phyloP scores from a whole-genome alignment of 2,797 vertebrate species.

The Hipposideros larvatus region DNA sequence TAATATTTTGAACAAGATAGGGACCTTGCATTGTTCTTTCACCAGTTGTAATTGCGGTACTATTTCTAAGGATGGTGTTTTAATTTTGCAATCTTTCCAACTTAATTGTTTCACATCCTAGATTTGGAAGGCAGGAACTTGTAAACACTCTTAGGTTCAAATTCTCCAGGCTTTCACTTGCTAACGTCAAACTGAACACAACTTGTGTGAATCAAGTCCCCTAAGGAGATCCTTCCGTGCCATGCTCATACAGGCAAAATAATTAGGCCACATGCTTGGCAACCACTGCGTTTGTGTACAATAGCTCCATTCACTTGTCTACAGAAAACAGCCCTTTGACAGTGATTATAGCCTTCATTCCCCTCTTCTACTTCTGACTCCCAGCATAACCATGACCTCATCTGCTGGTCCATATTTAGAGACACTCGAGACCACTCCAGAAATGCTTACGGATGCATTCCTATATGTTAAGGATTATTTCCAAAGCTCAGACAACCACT shows the following conservation, averaged over 20 bases:
- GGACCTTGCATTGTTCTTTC: not conserved
- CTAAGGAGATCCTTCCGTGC: constrained; percentile 75
- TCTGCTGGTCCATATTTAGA: constrained; percentile 62
- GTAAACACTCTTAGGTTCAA: constrained; percentile 35
- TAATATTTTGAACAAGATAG: constrained; percentile 49
- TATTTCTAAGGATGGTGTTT: constrained; percentile 49
- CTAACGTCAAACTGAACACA: constrained; percentile 43
- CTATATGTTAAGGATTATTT: constrained; percentile 43
- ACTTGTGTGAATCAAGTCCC: constrained; percentile 61
- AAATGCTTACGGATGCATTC: constrained; percentile 42
- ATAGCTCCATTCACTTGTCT: constrained; percentile 80
- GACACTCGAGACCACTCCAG: constrained; percentile 54
- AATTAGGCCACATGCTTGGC: constrained; percentile 81
- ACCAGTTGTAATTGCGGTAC: not conserved
- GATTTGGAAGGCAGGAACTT: constrained; percentile 46
- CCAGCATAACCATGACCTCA: constrained; percentile 71
- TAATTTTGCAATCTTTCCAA: constrained; percentile 39
- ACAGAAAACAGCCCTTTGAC: constrained; percentile 80
- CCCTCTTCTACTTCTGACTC: constrained; percentile 46
- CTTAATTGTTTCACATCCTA: constrained; percentile 3
- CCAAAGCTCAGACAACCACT: constrained; percentile 3
- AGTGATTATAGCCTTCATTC: constrained; percentile 69
- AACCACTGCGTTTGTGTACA: constrained; percentile 78
- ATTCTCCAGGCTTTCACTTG: constrained; percentile 51
- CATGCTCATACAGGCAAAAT: constrained; percentile 79